phyloP scores from a whole-genome alignment of 2,797 vertebrate genomes.

The Anguilla megastoma region DNA sequence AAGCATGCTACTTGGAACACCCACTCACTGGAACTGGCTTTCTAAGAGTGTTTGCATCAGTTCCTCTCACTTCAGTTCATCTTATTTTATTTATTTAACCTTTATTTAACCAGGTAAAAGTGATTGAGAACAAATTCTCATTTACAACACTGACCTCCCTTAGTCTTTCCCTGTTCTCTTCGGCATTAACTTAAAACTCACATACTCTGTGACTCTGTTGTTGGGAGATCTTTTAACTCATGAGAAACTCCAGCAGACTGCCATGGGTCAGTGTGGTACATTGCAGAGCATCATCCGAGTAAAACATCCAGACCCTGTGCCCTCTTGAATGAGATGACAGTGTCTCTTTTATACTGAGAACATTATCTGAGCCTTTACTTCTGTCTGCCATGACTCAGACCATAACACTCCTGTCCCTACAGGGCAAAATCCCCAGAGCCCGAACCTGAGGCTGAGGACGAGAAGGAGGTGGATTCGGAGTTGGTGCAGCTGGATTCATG shows the following conservation, averaged over 20 bases:
- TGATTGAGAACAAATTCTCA: too few species aligned
- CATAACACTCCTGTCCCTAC: neutral
- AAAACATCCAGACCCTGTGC: neutral
- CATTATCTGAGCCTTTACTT: neutral
- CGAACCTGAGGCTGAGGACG: slow-evolving; percentile 58
- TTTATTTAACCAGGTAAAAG: too few species aligned
- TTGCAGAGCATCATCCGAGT: neutral
- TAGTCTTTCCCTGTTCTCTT: neutral
- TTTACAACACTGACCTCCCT: neutral
- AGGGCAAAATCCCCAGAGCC: slow-evolving; percentile 83
- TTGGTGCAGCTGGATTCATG: slow-evolving; percentile 78
- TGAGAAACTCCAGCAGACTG: neutral
- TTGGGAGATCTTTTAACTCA: neutral
- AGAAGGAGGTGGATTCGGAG: slow-evolving; percentile 70
- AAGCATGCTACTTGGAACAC: neutral
- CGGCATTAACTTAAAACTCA: neutral
- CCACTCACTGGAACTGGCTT: neutral
- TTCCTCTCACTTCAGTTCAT: neutral
- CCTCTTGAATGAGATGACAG: neutral
- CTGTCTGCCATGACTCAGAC: neutral
- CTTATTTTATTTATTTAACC: neutral
- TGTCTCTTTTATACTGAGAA: neutral
- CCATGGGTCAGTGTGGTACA: neutral
- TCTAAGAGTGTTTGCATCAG: neutral
- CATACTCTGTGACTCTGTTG: neutral